A percentile compares a stretch with the other conserved stretches of the same genome.
Evolutionary conservation across 2,888 invertebrate species (phyloP).

Genomic region (Mechanitis mazaeus): DNA sequence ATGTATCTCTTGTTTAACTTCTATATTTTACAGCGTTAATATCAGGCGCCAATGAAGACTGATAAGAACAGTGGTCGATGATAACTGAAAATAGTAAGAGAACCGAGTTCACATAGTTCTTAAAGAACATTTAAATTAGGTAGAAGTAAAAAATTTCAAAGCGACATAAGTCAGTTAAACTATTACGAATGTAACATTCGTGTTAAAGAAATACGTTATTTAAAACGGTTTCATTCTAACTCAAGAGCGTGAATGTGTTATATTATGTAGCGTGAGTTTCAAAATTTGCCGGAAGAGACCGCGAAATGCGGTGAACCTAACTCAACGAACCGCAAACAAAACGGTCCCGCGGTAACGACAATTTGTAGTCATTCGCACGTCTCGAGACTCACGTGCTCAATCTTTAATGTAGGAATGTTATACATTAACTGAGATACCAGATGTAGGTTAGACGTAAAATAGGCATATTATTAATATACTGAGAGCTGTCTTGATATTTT

Average conservation of each 20-base stretch:
- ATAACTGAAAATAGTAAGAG: too few species aligned
- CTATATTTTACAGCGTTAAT: too few species aligned
- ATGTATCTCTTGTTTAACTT: too few species aligned
- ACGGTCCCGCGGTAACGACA: slow-evolving; percentile 43
- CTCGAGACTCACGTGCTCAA: slow-evolving; percentile 18
- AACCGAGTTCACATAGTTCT: background rate
- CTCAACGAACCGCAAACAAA: slow-evolving; percentile 50
- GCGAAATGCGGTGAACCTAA: slow-evolving; percentile 40
- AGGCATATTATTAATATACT: background rate
- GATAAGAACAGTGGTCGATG: too few species aligned
- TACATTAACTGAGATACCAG: slow-evolving; percentile 8
- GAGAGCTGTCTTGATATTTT: too few species aligned
- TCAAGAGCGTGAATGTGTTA: slow-evolving; percentile 23
- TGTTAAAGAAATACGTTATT: too few species aligned
- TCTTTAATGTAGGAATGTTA: slow-evolving; percentile 6
- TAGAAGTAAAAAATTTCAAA: background rate
- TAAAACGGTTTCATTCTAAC: too few species aligned
- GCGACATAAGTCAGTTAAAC: too few species aligned
- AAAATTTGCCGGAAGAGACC: slow-evolving; percentile 42
- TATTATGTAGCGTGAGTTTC: slow-evolving; percentile 44
- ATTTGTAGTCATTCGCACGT: slow-evolving; percentile 36
- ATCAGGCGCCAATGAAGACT: too few species aligned
- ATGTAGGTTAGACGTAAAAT: slow-evolving; percentile 9
- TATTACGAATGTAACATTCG: too few species aligned
- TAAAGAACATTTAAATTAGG: background rate